Evolutionary conservation across 2,113 vertebrate species (phyloP).

Genomic region (Chaetops frenatus): DNA sequence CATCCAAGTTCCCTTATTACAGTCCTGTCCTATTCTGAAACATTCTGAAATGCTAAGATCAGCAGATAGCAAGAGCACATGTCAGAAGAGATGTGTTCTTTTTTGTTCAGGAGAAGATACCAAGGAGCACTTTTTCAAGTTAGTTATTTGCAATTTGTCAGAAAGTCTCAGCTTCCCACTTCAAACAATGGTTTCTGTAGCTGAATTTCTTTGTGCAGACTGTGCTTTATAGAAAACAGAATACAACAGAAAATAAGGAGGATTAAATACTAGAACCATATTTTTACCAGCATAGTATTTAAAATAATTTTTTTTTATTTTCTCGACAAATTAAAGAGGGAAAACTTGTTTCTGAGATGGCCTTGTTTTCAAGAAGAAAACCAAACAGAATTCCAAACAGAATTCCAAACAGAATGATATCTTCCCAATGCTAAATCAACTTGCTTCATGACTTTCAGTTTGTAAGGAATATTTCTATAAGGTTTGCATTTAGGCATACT

Average conservation of each 20-base stretch:
- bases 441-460: background rate
- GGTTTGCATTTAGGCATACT: background rate
- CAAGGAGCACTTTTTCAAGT: background rate
- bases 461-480: background rate
- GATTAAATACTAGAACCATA: background rate
- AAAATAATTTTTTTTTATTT: background rate
- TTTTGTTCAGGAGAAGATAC: background rate
- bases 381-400: too few relatives aligned
- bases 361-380: background rate
- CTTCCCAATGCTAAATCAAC: background rate
- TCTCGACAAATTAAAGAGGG: background rate
- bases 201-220: background rate
- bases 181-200: background rate
- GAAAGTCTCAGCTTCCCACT: background rate
- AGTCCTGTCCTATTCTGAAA: background rate
- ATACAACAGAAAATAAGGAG: background rate
- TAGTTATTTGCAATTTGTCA: background rate
- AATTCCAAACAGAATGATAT: background rate
- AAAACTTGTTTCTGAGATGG: background rate
- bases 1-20: background rate
- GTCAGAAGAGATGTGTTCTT: background rate
- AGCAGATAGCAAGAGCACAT: background rate
- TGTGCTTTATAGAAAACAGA: background rate
- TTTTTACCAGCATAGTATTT: background rate
- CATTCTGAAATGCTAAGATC: background rate